Evolutionary conservation across 2,888 invertebrate genomes (phyloP).

Genomic region (Parochlus steinenii): DNA sequence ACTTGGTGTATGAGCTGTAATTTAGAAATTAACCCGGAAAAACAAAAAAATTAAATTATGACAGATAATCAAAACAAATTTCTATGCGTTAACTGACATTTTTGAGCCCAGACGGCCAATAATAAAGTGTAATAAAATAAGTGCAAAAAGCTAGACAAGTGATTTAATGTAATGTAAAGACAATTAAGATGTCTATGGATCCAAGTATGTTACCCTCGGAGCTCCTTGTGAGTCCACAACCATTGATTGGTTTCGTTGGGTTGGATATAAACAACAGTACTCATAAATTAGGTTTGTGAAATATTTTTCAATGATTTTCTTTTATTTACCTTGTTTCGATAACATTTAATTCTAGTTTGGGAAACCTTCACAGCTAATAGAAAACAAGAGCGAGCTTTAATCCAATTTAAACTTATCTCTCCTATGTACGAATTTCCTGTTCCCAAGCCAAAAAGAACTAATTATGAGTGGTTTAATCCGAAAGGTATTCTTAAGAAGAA

Average conservation of each 20-base stretch:
- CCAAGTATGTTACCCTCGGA: constrained; percentile 63
- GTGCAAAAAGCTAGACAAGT: no score
- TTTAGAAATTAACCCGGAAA: no score
- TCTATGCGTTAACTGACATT: no score
- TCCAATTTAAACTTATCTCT: constrained; percentile 67
- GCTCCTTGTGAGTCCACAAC: constrained; percentile 66
- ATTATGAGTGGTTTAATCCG: constrained; percentile 91
- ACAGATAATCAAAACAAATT: no score
- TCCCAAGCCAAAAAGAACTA: constrained; percentile 69
- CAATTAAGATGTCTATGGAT: constrained; percentile 37
- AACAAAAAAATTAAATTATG: no score
- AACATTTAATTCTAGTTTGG: background rate
- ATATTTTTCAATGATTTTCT: background rate
- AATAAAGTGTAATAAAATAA: no score
- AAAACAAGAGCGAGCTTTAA: constrained; percentile 41
- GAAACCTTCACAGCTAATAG: background rate
- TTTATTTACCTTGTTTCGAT: background rate
- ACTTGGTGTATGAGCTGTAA: no score
- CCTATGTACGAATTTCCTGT: constrained; percentile 77
- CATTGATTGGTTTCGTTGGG: constrained; percentile 76
- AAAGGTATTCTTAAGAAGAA: constrained; percentile 86
- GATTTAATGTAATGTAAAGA: background rate
- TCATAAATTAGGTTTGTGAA: constrained; percentile 39
- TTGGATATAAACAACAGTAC: constrained; percentile 74
- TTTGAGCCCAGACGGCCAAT: no score